Conservation (phyloP, 2,797 vertebrate species). For the Prunella strophiata region DNA sequence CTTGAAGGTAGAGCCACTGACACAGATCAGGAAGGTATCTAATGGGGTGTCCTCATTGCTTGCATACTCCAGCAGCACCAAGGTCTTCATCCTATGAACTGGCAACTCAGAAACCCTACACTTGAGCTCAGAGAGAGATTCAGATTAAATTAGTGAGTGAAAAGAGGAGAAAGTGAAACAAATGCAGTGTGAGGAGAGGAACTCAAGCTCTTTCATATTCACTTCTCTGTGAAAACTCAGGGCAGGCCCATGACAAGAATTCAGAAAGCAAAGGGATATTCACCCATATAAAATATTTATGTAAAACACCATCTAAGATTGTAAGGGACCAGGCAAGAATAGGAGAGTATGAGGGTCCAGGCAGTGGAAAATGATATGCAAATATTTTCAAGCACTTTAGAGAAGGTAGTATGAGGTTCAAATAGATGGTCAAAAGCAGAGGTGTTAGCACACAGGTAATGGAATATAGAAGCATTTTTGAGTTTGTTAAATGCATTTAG, state of each 20-base stretch:
- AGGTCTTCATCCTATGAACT: background rate
- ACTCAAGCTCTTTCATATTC: constrained; percentile 61
- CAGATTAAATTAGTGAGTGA: constrained; percentile 18
- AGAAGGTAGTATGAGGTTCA: background rate
- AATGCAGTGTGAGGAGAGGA: constrained; percentile 27
- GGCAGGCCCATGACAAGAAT: background rate
- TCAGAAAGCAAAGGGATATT: constrained; percentile 35
- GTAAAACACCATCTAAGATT: background rate
- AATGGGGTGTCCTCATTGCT: background rate
- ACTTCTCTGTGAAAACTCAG: constrained; percentile 55
- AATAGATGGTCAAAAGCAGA: background rate
- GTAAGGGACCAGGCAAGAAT: background rate
- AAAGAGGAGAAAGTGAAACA: constrained; percentile 72
- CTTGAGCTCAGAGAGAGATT: background rate
- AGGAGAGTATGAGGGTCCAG: background rate
- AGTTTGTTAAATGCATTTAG: background rate
- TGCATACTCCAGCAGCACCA: background rate
- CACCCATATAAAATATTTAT: background rate
- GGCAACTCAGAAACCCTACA: background rate
- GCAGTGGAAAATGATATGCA: background rate
- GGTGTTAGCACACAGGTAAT: background rate
- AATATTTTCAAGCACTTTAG: background rate
- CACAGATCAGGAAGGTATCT: background rate
- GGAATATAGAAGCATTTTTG: background rate
- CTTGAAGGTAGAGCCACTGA: background rate